Evolutionary conservation across 2,797 vertebrate species (phyloP).

Genomic region (Champsocephalus esox): DNA sequence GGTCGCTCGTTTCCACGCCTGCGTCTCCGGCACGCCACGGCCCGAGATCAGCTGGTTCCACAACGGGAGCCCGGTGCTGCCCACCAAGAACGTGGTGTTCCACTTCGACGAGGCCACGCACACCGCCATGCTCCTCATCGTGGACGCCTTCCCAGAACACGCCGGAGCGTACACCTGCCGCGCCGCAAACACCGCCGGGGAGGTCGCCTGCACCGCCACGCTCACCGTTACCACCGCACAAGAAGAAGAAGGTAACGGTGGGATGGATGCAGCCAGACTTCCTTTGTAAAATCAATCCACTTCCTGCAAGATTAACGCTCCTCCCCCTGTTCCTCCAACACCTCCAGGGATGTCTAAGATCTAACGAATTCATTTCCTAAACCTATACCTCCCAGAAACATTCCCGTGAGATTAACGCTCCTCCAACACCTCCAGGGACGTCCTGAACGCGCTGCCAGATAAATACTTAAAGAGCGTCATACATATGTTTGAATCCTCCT

Average conservation of each 20-base stretch:
- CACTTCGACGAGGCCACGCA: slow-evolving; percentile 93
- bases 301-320: slow-evolving; percentile 21
- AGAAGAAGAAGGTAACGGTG: slow-evolving; percentile 90
- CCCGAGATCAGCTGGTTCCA: slow-evolving; percentile 94
- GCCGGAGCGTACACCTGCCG: slow-evolving; percentile 93
- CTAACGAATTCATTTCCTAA: no score
- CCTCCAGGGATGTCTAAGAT: no score
- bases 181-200: slow-evolving; percentile 90
- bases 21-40: slow-evolving; percentile 88
- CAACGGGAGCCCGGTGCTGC: slow-evolving; percentile 86
- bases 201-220: slow-evolving; percentile 89
- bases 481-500: no score
- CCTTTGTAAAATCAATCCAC: slow-evolving; percentile 3
- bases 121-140: slow-evolving; percentile 93
- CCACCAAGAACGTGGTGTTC: slow-evolving; percentile 92
- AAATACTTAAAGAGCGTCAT: no score
- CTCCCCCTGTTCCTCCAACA: not conserved
- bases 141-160: slow-evolving; percentile 93
- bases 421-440: slow-evolving; percentile 29
- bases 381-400: no score
- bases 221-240: slow-evolving; percentile 85
- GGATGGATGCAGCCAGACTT: slow-evolving; percentile 30
- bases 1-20: slow-evolving; percentile 92
- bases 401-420: no score
- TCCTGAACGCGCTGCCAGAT: slow-evolving; percentile 25